A percentile compares a stretch with the other conserved stretches of the same genome.
Conservation (phyloP, 2,888 invertebrate genomes). For the Drosophila nigricruria region DNA sequence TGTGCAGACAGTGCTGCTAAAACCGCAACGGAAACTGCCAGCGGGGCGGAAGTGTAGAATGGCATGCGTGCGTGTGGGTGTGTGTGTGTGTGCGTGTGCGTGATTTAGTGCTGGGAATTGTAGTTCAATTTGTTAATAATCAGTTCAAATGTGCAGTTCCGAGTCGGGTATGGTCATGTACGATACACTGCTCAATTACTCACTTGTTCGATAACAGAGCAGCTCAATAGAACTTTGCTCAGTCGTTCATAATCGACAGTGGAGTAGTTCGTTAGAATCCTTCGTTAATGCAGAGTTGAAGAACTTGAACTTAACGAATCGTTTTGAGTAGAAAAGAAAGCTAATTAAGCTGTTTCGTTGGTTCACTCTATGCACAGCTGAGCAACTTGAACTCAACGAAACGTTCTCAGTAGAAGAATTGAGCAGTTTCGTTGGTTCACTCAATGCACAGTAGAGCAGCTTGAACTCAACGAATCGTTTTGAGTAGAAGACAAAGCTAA, state of each 20-base stretch:
- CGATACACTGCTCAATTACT: neutral
- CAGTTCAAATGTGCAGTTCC: neutral
- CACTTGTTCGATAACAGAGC: neutral
- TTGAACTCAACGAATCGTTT: no score
- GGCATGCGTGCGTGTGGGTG: constrained; percentile 17
- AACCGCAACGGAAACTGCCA: constrained; percentile 38
- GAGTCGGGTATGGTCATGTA: neutral
- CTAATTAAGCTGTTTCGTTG: neutral
- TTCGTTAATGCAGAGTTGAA: no score
- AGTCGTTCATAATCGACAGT: neutral
- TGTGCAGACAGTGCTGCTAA: constrained; percentile 43
- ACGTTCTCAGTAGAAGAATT: neutral
- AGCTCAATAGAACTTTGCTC: neutral
- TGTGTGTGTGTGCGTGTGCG: neutral
- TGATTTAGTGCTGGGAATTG: neutral
- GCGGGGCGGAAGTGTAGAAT: neutral
- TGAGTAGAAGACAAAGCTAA: no score
- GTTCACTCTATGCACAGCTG: neutral
- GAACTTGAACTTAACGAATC: neutral
- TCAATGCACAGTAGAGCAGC: no score
- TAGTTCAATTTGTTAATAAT: neutral
- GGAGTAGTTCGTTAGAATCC: neutral
- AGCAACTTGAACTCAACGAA: neutral
- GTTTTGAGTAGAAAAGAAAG: neutral
- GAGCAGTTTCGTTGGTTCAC: neutral